A percentile compares a stretch with the other conserved stretches of the same genome.
Evolutionary conservation across 2,888 invertebrate species (phyloP).

Genomic region (Lasioglossum malachurum): DNA sequence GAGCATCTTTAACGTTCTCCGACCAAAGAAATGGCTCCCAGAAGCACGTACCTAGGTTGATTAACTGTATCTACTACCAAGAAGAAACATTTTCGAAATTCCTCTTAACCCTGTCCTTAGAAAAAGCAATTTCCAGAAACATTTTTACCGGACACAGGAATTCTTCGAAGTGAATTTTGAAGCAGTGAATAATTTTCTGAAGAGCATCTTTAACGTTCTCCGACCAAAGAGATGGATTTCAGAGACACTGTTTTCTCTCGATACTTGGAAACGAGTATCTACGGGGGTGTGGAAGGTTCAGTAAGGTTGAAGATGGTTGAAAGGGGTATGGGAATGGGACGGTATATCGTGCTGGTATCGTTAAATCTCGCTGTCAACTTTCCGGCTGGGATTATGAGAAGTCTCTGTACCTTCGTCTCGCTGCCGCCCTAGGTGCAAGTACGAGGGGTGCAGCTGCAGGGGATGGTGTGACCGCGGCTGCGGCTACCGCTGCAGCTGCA

Average conservation of each 20-base stretch:
- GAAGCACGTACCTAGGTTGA: not conserved
- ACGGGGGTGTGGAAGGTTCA: not conserved
- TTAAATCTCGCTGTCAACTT: constrained; percentile 44
- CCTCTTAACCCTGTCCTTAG: too few relatives aligned
- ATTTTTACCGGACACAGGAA: too few relatives aligned
- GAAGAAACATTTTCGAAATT: too few relatives aligned
- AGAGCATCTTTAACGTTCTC: too few relatives aligned
- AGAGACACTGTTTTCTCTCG: not conserved
- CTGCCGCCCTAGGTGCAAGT: constrained; percentile 89
- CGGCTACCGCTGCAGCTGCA: constrained; percentile 88
- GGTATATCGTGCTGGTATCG: constrained; percentile 41
- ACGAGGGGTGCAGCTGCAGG: constrained; percentile 89
- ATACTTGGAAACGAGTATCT: not conserved
- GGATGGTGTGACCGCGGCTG: constrained; percentile 87
- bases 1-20: too few relatives aligned
- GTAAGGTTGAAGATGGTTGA: not conserved
- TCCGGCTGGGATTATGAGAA: constrained; percentile 50
- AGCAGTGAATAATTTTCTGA: too few relatives aligned
- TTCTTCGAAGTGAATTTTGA: too few relatives aligned
- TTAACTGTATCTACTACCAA: too few relatives aligned
- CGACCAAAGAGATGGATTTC: too few relatives aligned
- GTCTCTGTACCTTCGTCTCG: constrained; percentile 89
- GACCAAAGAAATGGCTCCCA: too few relatives aligned
- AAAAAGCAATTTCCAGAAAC: too few relatives aligned
- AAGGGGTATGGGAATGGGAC: too few relatives aligned